Percentiles rank a stretch among this genome's conserved stretches.
phyloP scores from a whole-genome alignment of 2,113 vertebrate species.

The Osmerus eperlanus region DNA sequence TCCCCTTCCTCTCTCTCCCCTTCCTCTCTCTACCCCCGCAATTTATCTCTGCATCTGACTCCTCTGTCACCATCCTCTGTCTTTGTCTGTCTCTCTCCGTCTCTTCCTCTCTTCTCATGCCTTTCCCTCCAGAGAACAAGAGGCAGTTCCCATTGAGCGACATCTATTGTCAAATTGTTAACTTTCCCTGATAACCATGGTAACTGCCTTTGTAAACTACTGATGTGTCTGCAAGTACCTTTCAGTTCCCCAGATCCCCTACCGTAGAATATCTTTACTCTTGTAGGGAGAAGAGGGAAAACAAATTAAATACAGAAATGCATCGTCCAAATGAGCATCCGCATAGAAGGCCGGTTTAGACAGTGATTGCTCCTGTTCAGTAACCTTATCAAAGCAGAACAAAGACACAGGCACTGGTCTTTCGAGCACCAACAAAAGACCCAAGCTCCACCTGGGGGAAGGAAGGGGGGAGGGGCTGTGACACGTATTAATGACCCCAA shows the following conservation, averaged over 20 bases:
- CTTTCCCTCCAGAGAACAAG: too few species aligned
- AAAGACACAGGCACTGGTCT: conserved; percentile 19
- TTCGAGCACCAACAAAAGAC: conserved; percentile 20
- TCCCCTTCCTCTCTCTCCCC: too few species aligned
- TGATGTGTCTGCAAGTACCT: too few species aligned
- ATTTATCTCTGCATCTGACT: too few species aligned
- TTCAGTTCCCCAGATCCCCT: too few species aligned
- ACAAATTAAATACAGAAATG: background rate
- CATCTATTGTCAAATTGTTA: background rate
- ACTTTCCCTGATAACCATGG: background rate
- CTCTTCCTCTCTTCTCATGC: too few species aligned
- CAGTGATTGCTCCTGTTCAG: conserved; percentile 3
- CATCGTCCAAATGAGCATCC: conserved; percentile 10
- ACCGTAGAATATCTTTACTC: too few species aligned
- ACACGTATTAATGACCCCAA: background rate
- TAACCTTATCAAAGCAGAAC: conserved; percentile 32
- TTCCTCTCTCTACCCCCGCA: too few species aligned
- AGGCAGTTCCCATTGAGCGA: background rate
- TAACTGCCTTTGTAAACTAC: background rate
- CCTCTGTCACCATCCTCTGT: too few species aligned
- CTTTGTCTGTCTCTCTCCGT: background rate
- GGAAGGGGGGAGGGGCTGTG: background rate
- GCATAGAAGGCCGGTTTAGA: conserved; percentile 4
- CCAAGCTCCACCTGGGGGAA: background rate
- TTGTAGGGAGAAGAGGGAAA: background rate